Percentiles rank a stretch among this genome's conserved stretches.
These are phyloP conservation scores for Mythimna albipuncta DNA, from an alignment of 2,888 invertebrate species.

Conservation along the genomic window DNA sequence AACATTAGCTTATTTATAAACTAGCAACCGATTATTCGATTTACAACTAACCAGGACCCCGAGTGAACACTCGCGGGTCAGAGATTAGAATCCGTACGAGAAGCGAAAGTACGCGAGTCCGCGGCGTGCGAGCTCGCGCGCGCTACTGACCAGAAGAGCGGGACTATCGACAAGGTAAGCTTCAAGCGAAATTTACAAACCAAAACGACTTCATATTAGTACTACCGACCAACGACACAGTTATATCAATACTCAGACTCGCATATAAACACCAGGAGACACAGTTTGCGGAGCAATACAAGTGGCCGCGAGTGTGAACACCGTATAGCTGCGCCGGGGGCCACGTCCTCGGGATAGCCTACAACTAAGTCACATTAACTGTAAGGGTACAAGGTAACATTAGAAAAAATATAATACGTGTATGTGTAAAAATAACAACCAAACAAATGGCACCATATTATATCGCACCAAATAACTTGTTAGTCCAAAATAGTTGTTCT, in stretches of 20 bases:
- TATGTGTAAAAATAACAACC: constrained; percentile 86
- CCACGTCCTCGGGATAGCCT: constrained; percentile 50
- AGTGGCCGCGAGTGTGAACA: constrained; percentile 28
- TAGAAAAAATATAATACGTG: constrained; percentile 78
- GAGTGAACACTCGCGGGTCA: constrained; percentile 51
- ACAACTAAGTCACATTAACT: constrained; percentile 66
- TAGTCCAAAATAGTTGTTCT: constrained; percentile 69
- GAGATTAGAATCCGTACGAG: constrained; percentile 62
- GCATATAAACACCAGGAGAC: constrained; percentile 39
- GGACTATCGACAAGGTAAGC: constrained; percentile 56
- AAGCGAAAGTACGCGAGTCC: constrained; percentile 67
- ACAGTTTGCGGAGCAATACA: constrained; percentile 23
- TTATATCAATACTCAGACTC: constrained; percentile 68
- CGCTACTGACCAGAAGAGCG: constrained; percentile 23
- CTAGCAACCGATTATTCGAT: constrained; percentile 80
- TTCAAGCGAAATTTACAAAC: constrained; percentile 63
- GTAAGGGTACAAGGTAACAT: constrained; percentile 82
- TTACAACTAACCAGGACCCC: constrained; percentile 61
- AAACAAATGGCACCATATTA: constrained; percentile 87
- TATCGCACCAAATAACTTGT: constrained; percentile 83
- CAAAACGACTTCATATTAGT: constrained; percentile 49
- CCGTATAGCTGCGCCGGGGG: constrained; percentile 34
- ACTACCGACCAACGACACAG: constrained; percentile 60
- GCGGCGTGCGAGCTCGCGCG: constrained; percentile 4
- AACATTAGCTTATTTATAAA: constrained; percentile 78